Conservation (phyloP, 2,113 vertebrate species). For the Isurus oxyrinchus region DNA sequence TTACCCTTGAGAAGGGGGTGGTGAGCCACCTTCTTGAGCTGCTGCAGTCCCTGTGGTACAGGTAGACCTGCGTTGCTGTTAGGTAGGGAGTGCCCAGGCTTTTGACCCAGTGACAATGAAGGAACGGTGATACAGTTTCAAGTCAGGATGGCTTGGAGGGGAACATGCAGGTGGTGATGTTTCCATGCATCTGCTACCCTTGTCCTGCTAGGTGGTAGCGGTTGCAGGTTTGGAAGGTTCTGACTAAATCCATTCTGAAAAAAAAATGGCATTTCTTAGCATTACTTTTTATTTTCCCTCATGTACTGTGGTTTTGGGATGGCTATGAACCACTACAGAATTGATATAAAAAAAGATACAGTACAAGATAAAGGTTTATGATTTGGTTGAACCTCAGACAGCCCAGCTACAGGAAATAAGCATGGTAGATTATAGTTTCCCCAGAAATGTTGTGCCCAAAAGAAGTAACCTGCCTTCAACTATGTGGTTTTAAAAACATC, state of each 20-base stretch:
- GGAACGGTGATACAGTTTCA: no score
- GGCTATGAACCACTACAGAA: background rate
- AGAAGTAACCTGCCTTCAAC: no score
- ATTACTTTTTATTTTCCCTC: background rate
- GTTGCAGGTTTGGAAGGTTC: background rate
- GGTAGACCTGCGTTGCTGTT: no score
- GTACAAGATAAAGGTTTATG: background rate
- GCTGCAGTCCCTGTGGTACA: no score
- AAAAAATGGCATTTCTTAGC: background rate
- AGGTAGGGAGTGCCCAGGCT: no score
- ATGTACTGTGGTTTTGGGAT: background rate
- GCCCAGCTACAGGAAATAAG: background rate
- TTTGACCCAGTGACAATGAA: no score
- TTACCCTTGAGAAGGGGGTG: no score
- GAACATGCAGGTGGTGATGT: no score
- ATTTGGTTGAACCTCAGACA: background rate
- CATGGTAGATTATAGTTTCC: background rate
- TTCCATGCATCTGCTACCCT: no score
- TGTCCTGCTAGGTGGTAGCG: no score
- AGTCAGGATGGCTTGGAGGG: no score
- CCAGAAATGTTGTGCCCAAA: background rate
- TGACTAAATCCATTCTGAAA: background rate
- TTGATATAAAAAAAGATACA: background rate
- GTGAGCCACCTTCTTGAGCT: no score
- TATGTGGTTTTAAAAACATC: background rate